phyloP scores from a whole-genome alignment of 2,113 vertebrate species.

The Pyrgilauda ruficollis region DNA sequence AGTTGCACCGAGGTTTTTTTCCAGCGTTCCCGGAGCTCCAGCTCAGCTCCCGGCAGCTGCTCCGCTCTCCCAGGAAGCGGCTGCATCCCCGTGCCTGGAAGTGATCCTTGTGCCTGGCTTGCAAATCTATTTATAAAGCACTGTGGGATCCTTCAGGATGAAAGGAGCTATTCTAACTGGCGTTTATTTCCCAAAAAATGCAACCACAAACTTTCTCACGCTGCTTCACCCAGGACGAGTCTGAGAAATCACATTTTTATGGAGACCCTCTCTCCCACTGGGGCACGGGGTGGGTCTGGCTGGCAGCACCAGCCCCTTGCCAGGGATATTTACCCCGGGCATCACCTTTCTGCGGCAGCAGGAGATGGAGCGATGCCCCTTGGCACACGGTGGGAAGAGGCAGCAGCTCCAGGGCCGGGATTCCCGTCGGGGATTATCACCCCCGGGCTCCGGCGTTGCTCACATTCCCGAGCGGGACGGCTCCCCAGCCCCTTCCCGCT shows the following conservation, averaged over 20 bases:
- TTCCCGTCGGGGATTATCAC: conserved; percentile 33
- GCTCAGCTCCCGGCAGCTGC: not conserved
- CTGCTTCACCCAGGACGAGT: fast-evolving
- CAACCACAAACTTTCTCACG: not conserved
- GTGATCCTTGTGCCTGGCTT: not conserved
- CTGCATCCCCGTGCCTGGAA: not conserved
- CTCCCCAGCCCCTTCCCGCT: not conserved
- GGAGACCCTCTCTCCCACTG: too few relatives aligned
- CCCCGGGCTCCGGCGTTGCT: not conserved
- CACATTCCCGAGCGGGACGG: not conserved
- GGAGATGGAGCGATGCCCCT: not conserved
- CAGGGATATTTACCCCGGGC: not conserved
- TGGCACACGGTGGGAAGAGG: not conserved
- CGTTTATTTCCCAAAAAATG: not conserved
- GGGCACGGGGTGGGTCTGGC: not conserved
- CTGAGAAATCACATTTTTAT: fast-evolving
- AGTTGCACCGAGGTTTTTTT: not conserved
- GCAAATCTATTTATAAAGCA: conserved; percentile 28
- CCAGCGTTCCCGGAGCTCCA: not conserved
- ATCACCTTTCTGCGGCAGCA: not conserved
- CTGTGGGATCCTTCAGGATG: not conserved
- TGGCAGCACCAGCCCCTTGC: not conserved
- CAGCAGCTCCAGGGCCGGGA: not conserved
- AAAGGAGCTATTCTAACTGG: not conserved
- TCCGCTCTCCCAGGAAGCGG: not conserved